Evolutionary conservation across 2,113 vertebrate genomes (phyloP).

Genomic region (Mellivora capensis): DNA sequence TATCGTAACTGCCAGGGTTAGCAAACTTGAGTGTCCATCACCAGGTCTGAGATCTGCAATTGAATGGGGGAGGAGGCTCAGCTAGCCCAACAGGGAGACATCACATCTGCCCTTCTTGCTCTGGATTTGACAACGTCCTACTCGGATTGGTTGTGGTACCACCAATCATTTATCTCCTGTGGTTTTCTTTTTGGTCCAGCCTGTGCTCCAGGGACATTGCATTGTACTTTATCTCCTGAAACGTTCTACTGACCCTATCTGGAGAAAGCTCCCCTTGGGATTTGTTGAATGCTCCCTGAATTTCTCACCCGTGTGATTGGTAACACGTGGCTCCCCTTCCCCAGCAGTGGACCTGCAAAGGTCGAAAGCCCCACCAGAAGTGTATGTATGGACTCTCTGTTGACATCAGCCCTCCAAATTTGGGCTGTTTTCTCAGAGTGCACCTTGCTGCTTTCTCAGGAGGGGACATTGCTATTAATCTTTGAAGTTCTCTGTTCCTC

Average conservation of each 20-base stretch:
- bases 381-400: neutral
- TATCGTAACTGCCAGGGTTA: neutral
- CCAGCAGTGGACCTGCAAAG: rapidly evolving
- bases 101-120: too few species aligned
- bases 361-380: neutral
- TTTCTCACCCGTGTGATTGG: neutral
- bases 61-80: neutral
- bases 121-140: too few species aligned
- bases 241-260: neutral
- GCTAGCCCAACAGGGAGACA: neutral
- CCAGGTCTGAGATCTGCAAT: neutral
- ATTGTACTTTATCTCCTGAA: neutral
- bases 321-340: neutral
- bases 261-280: neutral
- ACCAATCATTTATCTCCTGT: neutral
- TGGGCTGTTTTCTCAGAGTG: neutral
- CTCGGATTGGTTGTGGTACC: neutral
- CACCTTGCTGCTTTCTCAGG: neutral
- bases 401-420: neutral
- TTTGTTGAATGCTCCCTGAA: neutral
- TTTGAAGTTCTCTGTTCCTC: neutral
- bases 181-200: neutral
- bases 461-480: neutral
- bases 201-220: neutral
- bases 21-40: neutral